Percentiles rank a stretch among this genome's conserved stretches.
Conservation (phyloP, 2,888 invertebrate species). For the Drosophila anceps region DNA sequence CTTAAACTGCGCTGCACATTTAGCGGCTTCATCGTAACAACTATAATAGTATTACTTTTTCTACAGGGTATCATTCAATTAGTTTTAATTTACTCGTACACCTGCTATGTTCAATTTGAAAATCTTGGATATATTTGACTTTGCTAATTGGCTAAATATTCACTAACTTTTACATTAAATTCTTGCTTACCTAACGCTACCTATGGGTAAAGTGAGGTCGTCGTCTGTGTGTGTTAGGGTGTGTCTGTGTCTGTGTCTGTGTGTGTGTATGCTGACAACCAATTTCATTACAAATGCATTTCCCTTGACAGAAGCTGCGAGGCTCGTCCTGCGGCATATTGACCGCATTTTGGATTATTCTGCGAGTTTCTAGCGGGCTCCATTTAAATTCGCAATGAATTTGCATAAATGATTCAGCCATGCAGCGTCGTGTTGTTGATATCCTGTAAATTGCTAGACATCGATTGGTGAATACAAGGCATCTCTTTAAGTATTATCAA, state of each 20-base stretch:
- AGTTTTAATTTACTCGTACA: neutral
- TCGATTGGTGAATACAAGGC: neutral
- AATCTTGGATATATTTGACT: conserved; percentile 33
- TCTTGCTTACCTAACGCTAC: conserved; percentile 7
- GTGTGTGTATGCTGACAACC: conserved; percentile 36
- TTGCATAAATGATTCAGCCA: conserved; percentile 65
- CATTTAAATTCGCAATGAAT: conserved; percentile 75
- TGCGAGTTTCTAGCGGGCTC: conserved; percentile 28
- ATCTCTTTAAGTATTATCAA: neutral
- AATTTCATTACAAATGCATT: conserved; percentile 75
- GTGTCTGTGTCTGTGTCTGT: conserved; percentile 15
- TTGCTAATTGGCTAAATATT: conserved; percentile 37
- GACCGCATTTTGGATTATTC: conserved; percentile 70
- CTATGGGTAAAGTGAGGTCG: conserved; percentile 8
- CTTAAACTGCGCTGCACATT: neutral
- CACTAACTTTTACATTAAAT: conserved; percentile 2
- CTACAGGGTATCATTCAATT: neutral
- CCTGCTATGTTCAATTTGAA: neutral
- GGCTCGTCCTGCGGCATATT: conserved; percentile 54
- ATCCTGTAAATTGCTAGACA: conserved; percentile 14
- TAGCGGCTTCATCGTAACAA: neutral
- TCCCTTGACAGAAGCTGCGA: conserved; percentile 44
- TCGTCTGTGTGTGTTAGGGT: conserved; percentile 5
- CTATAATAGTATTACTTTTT: neutral
- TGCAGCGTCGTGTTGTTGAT: conserved; percentile 17